A percentile compares a stretch with the other conserved stretches of the same genome.
Conservation (phyloP, 2,888 invertebrate genomes). For the Belgica antarctica region DNA sequence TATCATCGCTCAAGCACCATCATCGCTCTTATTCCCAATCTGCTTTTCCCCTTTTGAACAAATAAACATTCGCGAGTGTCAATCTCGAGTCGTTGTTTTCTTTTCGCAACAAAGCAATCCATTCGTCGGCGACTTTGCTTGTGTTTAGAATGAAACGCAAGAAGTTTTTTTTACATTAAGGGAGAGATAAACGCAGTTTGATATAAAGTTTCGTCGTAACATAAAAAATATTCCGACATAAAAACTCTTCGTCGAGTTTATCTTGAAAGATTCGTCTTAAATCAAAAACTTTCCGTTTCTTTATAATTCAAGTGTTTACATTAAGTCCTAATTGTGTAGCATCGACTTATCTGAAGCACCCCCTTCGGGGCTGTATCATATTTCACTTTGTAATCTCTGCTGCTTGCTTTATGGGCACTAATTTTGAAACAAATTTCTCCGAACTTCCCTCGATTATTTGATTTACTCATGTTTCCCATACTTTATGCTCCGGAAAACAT, state of each 20-base stretch:
- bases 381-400: conserved; percentile 41
- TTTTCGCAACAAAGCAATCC: not conserved
- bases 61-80: conserved; percentile 37
- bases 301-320: conserved; percentile 28
- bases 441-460: not conserved
- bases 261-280: not conserved
- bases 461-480: conserved; percentile 24
- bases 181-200: not conserved
- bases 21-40: conserved; percentile 7
- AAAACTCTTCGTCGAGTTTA: too few relatives aligned
- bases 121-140: not conserved
- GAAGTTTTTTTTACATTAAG: not conserved
- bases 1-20: conserved; percentile 35
- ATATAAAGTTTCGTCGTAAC: not conserved
- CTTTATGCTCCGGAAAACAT: conserved; percentile 13
- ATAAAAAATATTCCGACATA: not conserved
- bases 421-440: conserved; percentile 30
- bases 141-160: not conserved
- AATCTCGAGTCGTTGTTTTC: conserved; percentile 36
- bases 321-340: conserved; percentile 26
- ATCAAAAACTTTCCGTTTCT: not conserved
- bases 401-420: conserved; percentile 27
- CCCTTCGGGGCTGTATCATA: conserved; percentile 32
- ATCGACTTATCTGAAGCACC: not conserved
- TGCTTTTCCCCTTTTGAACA: conserved; percentile 6